Evolutionary conservation across 2,888 invertebrate species (phyloP).

Genomic region (Cynaeus angustus): DNA sequence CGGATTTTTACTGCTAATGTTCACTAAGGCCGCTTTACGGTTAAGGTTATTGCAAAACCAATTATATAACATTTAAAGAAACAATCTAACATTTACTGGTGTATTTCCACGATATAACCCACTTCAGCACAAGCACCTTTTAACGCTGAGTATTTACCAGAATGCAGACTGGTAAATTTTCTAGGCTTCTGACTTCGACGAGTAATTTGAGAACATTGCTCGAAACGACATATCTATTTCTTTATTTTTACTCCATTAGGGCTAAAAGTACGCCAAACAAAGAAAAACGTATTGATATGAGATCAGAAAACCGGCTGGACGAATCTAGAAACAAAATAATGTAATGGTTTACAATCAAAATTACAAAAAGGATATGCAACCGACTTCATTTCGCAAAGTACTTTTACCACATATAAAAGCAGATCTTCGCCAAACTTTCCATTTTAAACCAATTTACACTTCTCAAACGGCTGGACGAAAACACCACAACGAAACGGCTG

Average conservation of each 20-base stretch:
- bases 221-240: conserved; percentile 17
- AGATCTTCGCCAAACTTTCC: too few relatives aligned
- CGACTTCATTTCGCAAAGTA: too few relatives aligned
- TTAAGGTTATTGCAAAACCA: conserved; percentile 39
- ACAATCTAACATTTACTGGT: conserved; percentile 27
- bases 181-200: conserved; percentile 6
- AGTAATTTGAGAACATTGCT: conserved; percentile 21
- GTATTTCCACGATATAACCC: conserved; percentile 27
- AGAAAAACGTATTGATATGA: not conserved
- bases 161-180: conserved; percentile 17
- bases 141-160: conserved; percentile 31
- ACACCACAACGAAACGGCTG: too few relatives aligned
- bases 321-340: too few relatives aligned
- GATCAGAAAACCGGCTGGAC: conserved; percentile 16
- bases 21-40: conserved; percentile 28
- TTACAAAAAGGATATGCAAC: too few relatives aligned
- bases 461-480: too few relatives aligned
- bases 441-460: too few relatives aligned
- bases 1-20: conserved; percentile 37
- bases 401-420: too few relatives aligned
- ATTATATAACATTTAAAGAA: conserved; percentile 43
- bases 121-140: conserved; percentile 21
- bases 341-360: too few relatives aligned
- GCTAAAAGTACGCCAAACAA: conserved; percentile 5
- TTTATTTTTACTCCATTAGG: conserved; percentile 23